Base-by-base conservation (phyloP, 2,797 vertebrate genomes). In the Passerculus sandwichensis region DNA sequence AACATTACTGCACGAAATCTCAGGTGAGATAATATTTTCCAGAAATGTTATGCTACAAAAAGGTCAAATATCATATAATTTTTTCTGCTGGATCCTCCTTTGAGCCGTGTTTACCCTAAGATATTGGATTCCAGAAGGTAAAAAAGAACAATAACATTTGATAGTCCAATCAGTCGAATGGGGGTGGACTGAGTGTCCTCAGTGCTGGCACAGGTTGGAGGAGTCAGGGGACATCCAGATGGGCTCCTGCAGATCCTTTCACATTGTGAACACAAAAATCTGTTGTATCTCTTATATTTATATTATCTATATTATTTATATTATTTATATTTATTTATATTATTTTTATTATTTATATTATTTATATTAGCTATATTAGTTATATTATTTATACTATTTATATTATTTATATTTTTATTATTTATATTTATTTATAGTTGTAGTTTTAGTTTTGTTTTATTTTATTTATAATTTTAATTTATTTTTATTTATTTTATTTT, bases 41-140 rank as follows among this genome's bases (percentile, higher is more conserved):
- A 71, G 87, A 67, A 94, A 85, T 54, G 87, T 93, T 94, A 84
- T 44, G 61, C 67, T 85, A 92, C 81, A 91, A 91, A 89, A 94
- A 89, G 85, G 91, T 92, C 93, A 96, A 80, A 94, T 92, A 88
- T 86, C 65, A 74, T 62, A 40, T 47, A 21, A 56, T 71, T 82
- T 88, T 81, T 86, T 69, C 81, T 51, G 56, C 60, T 34, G 56
- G 62, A 87, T 87, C 84, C 56, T 82, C 44, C 91, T 94, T 19
- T 2, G 36, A 91, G 62, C 57, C 5, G 0, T 71, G 85, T 93
- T 93, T 93, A 85, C 61, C 61, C 32, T 60, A 30, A 85, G 69
- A 91, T 91, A 91, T 61, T 25, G 57, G 61, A 53, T 92, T 91
- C 75, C 89, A 80, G 72, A 16, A 88, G 87, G 79, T 11, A 82